phyloP scores from a whole-genome alignment of 2,113 vertebrate species.

The Cichladusa arquata region DNA sequence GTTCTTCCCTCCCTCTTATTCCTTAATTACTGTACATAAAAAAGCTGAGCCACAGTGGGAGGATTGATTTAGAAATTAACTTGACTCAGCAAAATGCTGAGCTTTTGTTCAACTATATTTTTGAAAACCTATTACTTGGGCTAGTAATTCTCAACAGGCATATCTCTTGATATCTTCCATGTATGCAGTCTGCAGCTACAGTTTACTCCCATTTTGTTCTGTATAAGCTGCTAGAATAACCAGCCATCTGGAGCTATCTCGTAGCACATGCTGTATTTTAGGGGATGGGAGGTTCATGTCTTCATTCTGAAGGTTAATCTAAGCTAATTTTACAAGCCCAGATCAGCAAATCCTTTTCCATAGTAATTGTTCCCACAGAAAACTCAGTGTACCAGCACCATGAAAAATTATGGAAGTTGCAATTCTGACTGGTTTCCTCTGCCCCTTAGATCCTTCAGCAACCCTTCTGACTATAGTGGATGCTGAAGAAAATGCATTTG shows the following conservation, averaged over 20 bases:
- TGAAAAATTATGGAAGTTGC: neutral
- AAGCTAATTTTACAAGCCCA: neutral
- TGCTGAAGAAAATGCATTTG: slow-evolving; percentile 89
- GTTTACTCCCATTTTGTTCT: neutral
- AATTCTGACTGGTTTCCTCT: neutral
- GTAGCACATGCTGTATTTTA: neutral
- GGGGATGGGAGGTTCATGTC: neutral
- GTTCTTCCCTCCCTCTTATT: neutral
- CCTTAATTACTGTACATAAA: neutral
- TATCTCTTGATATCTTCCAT: neutral
- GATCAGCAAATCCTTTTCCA: neutral
- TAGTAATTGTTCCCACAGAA: neutral
- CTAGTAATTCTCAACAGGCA: neutral
- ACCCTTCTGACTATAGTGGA: slow-evolving; percentile 81
- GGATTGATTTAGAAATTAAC: neutral
- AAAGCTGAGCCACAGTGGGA: neutral
- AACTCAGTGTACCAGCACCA: neutral
- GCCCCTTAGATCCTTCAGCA: slow-evolving; percentile 77
- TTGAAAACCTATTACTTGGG: neutral
- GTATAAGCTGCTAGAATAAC: neutral
- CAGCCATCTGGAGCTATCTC: neutral
- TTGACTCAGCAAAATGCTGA: neutral
- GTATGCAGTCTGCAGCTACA: neutral
- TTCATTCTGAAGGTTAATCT: neutral
- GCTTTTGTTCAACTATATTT: neutral